A percentile compares a stretch with the other conserved stretches of the same genome.
Evolutionary conservation across 2,113 vertebrate species (phyloP).

Genomic region (Labrus mixtus): DNA sequence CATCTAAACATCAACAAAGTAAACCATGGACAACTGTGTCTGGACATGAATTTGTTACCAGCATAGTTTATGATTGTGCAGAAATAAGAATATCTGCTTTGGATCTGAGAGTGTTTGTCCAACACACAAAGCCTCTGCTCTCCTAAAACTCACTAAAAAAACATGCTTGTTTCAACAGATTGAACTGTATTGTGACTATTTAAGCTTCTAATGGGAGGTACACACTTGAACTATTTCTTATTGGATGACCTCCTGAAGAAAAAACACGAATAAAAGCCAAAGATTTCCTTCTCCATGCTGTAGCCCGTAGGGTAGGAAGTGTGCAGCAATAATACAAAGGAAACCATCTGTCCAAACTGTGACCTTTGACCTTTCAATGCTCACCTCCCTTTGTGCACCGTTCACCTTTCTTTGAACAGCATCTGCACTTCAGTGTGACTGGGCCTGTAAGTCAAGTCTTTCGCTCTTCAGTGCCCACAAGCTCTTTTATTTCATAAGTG

Average conservation of each 20-base stretch:
- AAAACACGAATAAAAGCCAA: neutral
- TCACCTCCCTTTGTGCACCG: slow-evolving; percentile 16
- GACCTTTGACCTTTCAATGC: slow-evolving; percentile 33
- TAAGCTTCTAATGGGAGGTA: too few species aligned
- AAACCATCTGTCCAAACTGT: slow-evolving; percentile 30
- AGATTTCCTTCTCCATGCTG: slow-evolving; percentile 8
- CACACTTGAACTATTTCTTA: too few species aligned
- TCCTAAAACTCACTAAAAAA: too few species aligned
- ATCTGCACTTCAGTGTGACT: neutral
- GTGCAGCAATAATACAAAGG: slow-evolving; percentile 9
- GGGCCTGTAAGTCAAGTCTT: neutral
- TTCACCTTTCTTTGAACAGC: slow-evolving; percentile 24
- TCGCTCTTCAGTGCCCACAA: neutral
- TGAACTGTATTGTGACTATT: too few species aligned
- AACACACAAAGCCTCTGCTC: too few species aligned
- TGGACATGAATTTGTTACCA: too few species aligned
- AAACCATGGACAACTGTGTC: too few species aligned
- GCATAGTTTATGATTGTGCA: too few species aligned
- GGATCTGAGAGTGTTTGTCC: neutral
- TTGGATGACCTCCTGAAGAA: too few species aligned
- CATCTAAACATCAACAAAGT: too few species aligned
- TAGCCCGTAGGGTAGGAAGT: neutral
- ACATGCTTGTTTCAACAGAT: too few species aligned
- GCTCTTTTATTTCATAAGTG: neutral
- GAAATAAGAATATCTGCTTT: neutral